Percentiles rank a stretch among this genome's conserved stretches.
Evolutionary conservation across 2,888 invertebrate species (phyloP).

Genomic region (Cheilosia variabilis): DNA sequence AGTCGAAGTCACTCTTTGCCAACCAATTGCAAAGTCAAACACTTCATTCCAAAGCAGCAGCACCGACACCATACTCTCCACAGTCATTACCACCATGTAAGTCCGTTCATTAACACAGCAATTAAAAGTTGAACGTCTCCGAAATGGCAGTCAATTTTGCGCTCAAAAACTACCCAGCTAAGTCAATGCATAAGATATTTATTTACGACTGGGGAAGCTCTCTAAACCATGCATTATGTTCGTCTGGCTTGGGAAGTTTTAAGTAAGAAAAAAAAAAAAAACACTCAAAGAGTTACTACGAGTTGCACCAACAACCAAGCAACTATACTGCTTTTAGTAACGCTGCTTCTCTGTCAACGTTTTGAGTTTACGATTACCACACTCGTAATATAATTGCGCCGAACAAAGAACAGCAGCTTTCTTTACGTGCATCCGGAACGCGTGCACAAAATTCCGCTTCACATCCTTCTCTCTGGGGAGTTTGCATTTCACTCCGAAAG

Average conservation of each 20-base stretch:
- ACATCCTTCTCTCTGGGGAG: not conserved
- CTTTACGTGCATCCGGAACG: not conserved
- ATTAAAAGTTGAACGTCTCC: conserved; percentile 36
- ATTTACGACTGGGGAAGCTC: not conserved
- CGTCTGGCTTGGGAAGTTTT: not conserved
- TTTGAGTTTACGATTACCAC: conserved; percentile 32
- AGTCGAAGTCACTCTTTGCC: too few species aligned
- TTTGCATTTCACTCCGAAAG: too few species aligned
- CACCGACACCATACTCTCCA: too few species aligned
- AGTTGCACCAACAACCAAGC: too few species aligned
- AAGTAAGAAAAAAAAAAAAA: not conserved
- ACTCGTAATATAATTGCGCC: conserved; percentile 29
- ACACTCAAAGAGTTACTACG: not conserved
- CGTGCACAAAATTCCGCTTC: conserved; percentile 11
- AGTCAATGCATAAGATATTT: conserved; percentile 14
- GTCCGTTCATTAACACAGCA: conserved; percentile 18
- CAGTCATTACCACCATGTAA: not conserved
- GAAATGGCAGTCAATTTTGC: conserved; percentile 14
- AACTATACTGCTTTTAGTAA: not conserved
- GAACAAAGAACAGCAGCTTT: conserved; percentile 22
- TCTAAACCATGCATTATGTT: not conserved
- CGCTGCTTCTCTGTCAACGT: not conserved
- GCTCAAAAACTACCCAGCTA: not conserved
- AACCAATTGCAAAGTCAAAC: too few species aligned
- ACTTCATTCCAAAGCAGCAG: too few species aligned